Conservation (phyloP, 1,140 invertebrate species). For the Triops cancriformis region DNA sequence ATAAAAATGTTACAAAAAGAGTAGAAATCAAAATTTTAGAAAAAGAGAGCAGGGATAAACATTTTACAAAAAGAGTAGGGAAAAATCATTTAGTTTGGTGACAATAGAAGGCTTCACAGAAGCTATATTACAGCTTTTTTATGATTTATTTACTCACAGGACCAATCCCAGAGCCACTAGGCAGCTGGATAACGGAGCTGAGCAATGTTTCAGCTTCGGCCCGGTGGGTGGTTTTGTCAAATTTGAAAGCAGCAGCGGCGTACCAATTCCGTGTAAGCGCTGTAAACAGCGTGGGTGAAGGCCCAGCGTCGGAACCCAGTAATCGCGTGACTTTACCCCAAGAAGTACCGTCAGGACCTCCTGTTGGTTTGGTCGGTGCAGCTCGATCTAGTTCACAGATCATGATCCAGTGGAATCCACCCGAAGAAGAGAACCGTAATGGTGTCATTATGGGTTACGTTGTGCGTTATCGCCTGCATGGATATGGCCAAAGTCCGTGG, state of each 20-base stretch:
- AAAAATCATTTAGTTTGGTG: no score
- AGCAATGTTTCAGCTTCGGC: slow-evolving; percentile 72
- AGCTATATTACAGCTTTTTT: neutral
- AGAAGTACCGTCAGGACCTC: slow-evolving; percentile 82
- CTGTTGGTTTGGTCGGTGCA: slow-evolving; percentile 79
- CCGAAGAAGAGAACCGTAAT: slow-evolving; percentile 83
- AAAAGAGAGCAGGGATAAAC: no score
- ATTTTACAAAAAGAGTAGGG: no score
- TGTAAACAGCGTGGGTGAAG: slow-evolving; percentile 80
- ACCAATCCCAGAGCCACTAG: slow-evolving; percentile 64
- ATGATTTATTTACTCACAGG: slow-evolving; percentile 45
- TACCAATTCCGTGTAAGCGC: slow-evolving; percentile 95
- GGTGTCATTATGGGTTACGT: slow-evolving; percentile 90
- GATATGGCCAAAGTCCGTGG: slow-evolving; percentile 82
- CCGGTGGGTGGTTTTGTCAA: slow-evolving; percentile 69
- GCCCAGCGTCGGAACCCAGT: slow-evolving; percentile 76
- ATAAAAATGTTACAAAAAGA: no score
- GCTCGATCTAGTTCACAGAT: slow-evolving; percentile 88
- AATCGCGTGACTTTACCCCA: slow-evolving; percentile 80
- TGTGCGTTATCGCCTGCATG: slow-evolving; percentile 78
- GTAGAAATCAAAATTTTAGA: no score
- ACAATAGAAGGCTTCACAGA: no score
- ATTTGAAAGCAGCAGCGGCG: slow-evolving; percentile 83
- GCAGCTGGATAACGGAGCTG: slow-evolving; percentile 81
- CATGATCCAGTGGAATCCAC: slow-evolving; percentile 94